Conservation (phyloP, 1,140 invertebrate genomes). For the Chelonus insularis region DNA sequence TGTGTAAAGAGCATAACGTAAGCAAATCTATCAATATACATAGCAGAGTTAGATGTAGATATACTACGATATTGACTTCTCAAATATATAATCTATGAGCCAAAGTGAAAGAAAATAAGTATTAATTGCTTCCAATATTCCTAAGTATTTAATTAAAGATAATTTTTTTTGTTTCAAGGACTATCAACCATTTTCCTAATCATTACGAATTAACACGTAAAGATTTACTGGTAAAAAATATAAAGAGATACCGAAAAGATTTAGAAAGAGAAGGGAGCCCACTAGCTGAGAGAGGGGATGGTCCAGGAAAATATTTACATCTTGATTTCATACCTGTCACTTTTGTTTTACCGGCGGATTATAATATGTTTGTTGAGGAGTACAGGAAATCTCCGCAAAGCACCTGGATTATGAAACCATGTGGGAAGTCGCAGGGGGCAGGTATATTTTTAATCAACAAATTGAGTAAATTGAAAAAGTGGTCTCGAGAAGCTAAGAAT, state of each 20-base stretch:
- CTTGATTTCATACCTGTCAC: constrained; percentile 92
- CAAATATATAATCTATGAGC: no score
- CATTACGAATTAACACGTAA: constrained; percentile 94
- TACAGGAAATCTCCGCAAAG: constrained; percentile 88
- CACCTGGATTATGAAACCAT: constrained; percentile 98
- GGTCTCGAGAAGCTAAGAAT: constrained; percentile 81
- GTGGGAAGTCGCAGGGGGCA: constrained; percentile 86
- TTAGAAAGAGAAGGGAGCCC: constrained; percentile 87
- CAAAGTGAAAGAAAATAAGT: no score
- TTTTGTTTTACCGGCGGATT: constrained; percentile 91
- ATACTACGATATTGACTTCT: no score
- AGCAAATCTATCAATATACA: no score
- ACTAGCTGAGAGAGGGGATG: constrained; percentile 78
- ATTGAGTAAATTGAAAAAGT: constrained; percentile 84
- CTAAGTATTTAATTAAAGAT: no score
- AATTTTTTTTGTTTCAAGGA: constrained; percentile 53
- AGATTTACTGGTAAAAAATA: constrained; percentile 94
- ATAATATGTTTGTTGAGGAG: constrained; percentile 95
- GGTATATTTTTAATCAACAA: constrained; percentile 90
- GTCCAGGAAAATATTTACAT: constrained; percentile 75
- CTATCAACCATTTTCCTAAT: constrained; percentile 92
- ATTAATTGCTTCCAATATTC: no score
- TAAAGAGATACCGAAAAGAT: constrained; percentile 90
- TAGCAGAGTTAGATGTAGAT: no score
- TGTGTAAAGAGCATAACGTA: constrained; percentile 8